These are phyloP conservation scores for Heliothis virescens DNA, from an alignment of 1,140 invertebrate genomes.

Conservation along the genomic window DNA sequence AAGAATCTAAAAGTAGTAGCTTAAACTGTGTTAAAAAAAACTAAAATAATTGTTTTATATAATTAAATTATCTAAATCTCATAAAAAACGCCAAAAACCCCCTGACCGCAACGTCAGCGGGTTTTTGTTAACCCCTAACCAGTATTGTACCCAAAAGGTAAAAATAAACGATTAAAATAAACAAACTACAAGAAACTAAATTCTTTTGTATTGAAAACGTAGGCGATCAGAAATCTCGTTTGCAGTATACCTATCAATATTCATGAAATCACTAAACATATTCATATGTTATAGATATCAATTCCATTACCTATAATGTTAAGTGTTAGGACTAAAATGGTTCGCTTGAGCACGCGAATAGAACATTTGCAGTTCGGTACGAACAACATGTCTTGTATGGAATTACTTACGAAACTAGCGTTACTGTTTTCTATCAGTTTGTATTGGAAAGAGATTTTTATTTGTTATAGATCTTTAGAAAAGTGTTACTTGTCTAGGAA, in stretches of 20 bases:
- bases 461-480: background rate
- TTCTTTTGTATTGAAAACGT: background rate
- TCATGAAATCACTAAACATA: slow-evolving; percentile 13
- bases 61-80: too few species aligned
- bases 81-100: too few species aligned
- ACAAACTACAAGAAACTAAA: too few species aligned
- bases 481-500: background rate
- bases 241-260: background rate
- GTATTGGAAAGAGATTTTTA: background rate
- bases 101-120: too few species aligned
- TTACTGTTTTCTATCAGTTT: background rate
- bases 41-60: too few species aligned
- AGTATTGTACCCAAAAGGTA: too few species aligned
- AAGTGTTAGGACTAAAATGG: slow-evolving; percentile 22
- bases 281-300: slow-evolving; percentile 17
- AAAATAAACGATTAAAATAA: too few species aligned
- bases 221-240: background rate
- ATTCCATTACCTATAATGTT: slow-evolving; percentile 28
- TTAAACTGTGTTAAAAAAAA: too few species aligned
- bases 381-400: slow-evolving; percentile 10
- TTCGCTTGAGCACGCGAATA: slow-evolving; percentile 2
- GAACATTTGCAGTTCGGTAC: slow-evolving; percentile 21
- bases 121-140: too few species aligned
- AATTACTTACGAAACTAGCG: background rate
- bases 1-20: too few species aligned